These are phyloP conservation scores for Eospalax fontanierii DNA, from an alignment of 2,797 vertebrate species.

Conservation along the genomic window DNA sequence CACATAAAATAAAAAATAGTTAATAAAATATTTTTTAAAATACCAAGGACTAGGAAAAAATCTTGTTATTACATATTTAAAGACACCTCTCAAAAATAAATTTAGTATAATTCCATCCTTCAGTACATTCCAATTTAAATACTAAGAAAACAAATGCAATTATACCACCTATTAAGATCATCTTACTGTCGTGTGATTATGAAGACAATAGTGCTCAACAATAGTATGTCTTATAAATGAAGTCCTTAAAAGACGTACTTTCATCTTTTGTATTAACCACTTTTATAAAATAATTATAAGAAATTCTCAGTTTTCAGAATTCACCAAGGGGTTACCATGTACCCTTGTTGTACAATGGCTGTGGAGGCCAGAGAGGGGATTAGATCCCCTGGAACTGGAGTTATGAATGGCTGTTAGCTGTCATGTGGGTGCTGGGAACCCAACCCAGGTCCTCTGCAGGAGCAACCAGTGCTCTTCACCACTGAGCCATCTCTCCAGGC, in stretches of 20 bases:
- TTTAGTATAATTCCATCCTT: slow-evolving; percentile 44
- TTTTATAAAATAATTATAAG: slow-evolving; percentile 23
- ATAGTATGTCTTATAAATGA: slow-evolving; percentile 12
- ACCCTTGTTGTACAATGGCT: no score
- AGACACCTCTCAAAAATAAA: neutral
- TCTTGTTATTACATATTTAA: slow-evolving; percentile 66
- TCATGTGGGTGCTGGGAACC: no score
- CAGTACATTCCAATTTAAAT: slow-evolving; percentile 47
- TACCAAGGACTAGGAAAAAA: neutral
- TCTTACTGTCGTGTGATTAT: slow-evolving; percentile 37
- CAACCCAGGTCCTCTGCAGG: no score
- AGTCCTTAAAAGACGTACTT: neutral
- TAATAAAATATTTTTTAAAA: slow-evolving; percentile 47
- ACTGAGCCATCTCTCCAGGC: no score
- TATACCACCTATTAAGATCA: neutral
- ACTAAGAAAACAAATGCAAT: slow-evolving; percentile 49
- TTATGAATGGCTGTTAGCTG: no score
- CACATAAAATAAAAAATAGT: no score
- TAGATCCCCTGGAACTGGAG: no score
- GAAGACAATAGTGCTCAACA: slow-evolving; percentile 56
- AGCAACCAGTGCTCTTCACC: no score
- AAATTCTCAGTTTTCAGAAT: slow-evolving; percentile 55
- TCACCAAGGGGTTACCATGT: neutral
- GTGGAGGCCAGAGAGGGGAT: no score
- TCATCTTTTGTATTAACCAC: slow-evolving; percentile 38